Conservation (phyloP, 2,797 vertebrate species). For the Microctenopoma steveboyesi region DNA sequence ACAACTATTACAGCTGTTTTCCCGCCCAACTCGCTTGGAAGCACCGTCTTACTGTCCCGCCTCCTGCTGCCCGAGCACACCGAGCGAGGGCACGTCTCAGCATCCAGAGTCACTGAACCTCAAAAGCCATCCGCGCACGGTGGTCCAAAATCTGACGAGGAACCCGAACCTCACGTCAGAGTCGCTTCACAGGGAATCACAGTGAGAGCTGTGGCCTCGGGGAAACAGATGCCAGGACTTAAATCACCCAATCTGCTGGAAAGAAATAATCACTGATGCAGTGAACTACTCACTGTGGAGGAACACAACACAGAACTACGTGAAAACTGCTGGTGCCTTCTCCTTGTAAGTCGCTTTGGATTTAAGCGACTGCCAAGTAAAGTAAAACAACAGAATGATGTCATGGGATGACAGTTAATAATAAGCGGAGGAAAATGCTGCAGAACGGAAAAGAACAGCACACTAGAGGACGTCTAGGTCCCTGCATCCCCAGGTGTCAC, state of each 20-base stretch:
- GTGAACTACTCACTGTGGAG: neutral
- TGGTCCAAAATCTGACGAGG: slow-evolving; percentile 20
- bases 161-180: slow-evolving; percentile 41
- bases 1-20: neutral
- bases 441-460: neutral
- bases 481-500: neutral
- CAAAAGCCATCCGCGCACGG: slow-evolving; percentile 52
- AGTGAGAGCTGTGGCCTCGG: neutral
- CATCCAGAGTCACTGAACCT: slow-evolving; percentile 38
- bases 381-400: no score
- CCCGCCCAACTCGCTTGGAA: slow-evolving; percentile 1
- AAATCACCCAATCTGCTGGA: neutral
- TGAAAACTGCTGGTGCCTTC: no score
- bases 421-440: neutral
- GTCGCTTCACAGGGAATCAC: slow-evolving; percentile 42
- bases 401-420: no score
- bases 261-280: no score
- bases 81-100: slow-evolving; percentile 15
- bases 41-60: neutral
- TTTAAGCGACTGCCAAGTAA: no score
- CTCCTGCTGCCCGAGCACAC: slow-evolving; percentile 4
- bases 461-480: slow-evolving; percentile 27
- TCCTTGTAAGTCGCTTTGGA: no score
- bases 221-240: slow-evolving; percentile 26
- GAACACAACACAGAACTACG: no score